Evolutionary conservation across 2,888 invertebrate species (phyloP).

Genomic region (Sphaerophoria taeniata): DNA sequence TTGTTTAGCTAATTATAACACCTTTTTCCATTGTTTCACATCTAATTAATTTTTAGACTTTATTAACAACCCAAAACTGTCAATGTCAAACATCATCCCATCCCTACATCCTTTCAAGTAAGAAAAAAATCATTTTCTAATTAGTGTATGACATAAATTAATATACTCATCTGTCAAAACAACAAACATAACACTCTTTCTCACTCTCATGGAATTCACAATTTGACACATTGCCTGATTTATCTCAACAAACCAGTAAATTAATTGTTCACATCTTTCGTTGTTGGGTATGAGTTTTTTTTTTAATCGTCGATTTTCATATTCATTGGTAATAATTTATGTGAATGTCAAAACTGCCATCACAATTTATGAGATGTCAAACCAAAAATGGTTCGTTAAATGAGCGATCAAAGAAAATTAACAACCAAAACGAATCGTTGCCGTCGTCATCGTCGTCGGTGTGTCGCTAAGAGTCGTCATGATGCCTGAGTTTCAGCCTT

Average conservation of each 20-base stretch:
- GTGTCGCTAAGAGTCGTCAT: neutral
- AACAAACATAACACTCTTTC: conserved; percentile 9
- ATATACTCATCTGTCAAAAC: conserved; percentile 64
- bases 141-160: conserved; percentile 62
- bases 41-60: too few relatives aligned
- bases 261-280: conserved; percentile 67
- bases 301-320: conserved; percentile 22
- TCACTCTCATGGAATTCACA: conserved; percentile 44
- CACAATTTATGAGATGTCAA: conserved; percentile 71
- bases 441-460: neutral
- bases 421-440: conserved; percentile 58
- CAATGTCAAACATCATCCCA: too few relatives aligned
- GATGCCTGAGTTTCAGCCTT: neutral
- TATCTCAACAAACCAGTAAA: conserved; percentile 66
- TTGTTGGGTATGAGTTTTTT: neutral
- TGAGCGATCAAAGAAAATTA: conserved; percentile 72
- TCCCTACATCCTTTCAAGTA: too few relatives aligned
- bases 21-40: too few relatives aligned
- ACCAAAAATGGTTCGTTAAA: conserved; percentile 72
- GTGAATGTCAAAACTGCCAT: conserved; percentile 67
- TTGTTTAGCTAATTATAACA: too few relatives aligned
- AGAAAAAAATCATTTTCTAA: conserved; percentile 47
- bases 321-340: conserved; percentile 66
- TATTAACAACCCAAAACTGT: too few relatives aligned
- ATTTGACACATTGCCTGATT: conserved; percentile 64